Evolutionary conservation across 35 echinoderm and acorn worm species (phyloP).

Genomic region (Amphiura filiformis): DNA sequence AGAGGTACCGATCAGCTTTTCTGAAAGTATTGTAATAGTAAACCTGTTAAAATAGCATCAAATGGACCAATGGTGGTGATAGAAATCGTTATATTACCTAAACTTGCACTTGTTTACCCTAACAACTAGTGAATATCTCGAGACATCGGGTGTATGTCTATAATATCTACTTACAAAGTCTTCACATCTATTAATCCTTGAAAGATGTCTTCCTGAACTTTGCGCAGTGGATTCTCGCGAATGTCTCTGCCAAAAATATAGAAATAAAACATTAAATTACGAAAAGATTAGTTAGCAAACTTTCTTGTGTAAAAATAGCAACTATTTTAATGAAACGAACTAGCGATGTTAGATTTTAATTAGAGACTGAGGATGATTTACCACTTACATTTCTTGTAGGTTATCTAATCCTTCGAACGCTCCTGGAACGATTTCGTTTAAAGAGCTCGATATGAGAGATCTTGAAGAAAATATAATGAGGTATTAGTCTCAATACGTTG

Average conservation of each 20-base stretch:
- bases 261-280: too few relatives aligned
- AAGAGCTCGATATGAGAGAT: neutral
- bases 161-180: slow-evolving; percentile 60
- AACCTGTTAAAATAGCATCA: neutral
- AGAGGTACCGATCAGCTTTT: slow-evolving; percentile 67
- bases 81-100: neutral
- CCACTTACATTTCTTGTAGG: slow-evolving; percentile 38
- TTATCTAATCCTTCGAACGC: slow-evolving; percentile 2
- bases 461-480: neutral
- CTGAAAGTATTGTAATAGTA: slow-evolving; percentile 27
- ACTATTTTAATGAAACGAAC: too few relatives aligned
- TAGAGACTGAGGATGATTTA: too few relatives aligned
- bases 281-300: too few relatives aligned
- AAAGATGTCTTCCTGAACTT: slow-evolving; percentile 35
- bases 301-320: too few relatives aligned
- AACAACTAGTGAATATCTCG: neutral
- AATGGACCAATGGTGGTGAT: neutral
- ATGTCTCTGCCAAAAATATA: slow-evolving; percentile 47
- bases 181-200: slow-evolving; percentile 8
- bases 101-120: neutral
- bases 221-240: slow-evolving; percentile 18
- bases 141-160: too few relatives aligned
- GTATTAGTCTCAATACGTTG: neutral
- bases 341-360: too few relatives aligned
- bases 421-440: neutral